phyloP scores from a whole-genome alignment of 1,140 invertebrate genomes.

The Micrasema longulum region DNA sequence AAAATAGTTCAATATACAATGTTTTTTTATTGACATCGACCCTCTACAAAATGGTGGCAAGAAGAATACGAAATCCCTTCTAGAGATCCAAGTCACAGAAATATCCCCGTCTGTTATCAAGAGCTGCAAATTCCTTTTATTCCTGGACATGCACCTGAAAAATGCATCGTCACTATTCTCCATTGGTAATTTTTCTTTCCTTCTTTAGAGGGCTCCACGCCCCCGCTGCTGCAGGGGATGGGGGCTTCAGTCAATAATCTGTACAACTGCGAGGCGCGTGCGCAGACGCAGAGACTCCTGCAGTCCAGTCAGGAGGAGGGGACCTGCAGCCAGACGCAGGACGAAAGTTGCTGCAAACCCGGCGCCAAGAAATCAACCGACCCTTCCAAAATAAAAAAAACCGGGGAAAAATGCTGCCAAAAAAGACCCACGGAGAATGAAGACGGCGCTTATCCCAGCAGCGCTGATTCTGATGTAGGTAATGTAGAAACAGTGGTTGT shows the following conservation, averaged over 20 bases:
- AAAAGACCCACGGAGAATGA: neutral
- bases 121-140: too few relatives aligned
- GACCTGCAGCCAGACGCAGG: neutral
- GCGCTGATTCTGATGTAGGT: too few relatives aligned
- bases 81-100: too few relatives aligned
- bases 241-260: conserved; percentile 37
- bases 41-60: too few relatives aligned
- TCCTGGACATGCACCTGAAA: too few relatives aligned
- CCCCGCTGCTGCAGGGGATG: conserved; percentile 38
- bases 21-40: too few relatives aligned
- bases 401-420: conserved; percentile 17
- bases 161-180: too few relatives aligned
- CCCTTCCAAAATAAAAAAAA: conserved; percentile 31
- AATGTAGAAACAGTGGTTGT: conserved; percentile 1
- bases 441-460: neutral
- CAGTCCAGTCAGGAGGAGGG: too few relatives aligned
- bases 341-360: conserved; percentile 2
- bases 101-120: too few relatives aligned
- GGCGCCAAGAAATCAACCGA: conserved; percentile 26
- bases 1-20: too few relatives aligned
- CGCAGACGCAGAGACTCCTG: conserved; percentile 2
- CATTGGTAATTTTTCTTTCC: neutral
- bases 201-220: conserved; percentile 41
- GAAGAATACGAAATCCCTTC: too few relatives aligned
- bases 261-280: conserved; percentile 27